Conservation (phyloP, 23 tunicate species). For the Phallusia fumigata region DNA sequence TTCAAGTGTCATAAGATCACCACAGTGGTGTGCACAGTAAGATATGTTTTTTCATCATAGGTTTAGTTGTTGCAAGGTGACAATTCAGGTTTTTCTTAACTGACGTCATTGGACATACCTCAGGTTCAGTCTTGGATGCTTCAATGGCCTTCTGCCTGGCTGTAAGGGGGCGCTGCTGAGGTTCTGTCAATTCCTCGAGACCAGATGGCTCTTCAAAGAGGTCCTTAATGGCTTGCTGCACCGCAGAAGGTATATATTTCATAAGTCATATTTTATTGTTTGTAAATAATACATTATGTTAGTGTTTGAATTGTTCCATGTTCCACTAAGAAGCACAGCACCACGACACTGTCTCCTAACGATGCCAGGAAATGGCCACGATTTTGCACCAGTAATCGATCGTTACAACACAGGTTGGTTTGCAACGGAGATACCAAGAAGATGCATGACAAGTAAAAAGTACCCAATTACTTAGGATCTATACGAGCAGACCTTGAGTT, state of each 20-base stretch:
- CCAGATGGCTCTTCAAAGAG: slow-evolving; percentile 73
- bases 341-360: slow-evolving; percentile 21
- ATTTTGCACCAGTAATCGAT: slow-evolving; percentile 18
- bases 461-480: too few relatives aligned
- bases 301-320: neutral
- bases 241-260: too few relatives aligned
- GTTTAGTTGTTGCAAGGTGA: too few relatives aligned
- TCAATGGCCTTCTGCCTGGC: slow-evolving; percentile 72
- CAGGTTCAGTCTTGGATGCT: slow-evolving; percentile 45
- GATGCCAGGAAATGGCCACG: slow-evolving; percentile 33
- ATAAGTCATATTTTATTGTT: too few relatives aligned
- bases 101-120: too few relatives aligned
- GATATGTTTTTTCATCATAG: neutral
- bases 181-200: slow-evolving; percentile 53
- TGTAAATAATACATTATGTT: too few relatives aligned
- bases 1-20: slow-evolving; percentile 13
- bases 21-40: neutral
- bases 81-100: too few relatives aligned
- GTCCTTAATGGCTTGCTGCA: slow-evolving; percentile 41
- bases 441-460: too few relatives aligned
- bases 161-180: slow-evolving; percentile 31
- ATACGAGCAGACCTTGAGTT: too few relatives aligned
- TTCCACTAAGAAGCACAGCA: too few relatives aligned
- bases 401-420: neutral
- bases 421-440: too few relatives aligned